These are phyloP conservation scores for Patella vulgata DNA, from an alignment of 1,140 invertebrate species.

Conservation along the genomic window DNA sequence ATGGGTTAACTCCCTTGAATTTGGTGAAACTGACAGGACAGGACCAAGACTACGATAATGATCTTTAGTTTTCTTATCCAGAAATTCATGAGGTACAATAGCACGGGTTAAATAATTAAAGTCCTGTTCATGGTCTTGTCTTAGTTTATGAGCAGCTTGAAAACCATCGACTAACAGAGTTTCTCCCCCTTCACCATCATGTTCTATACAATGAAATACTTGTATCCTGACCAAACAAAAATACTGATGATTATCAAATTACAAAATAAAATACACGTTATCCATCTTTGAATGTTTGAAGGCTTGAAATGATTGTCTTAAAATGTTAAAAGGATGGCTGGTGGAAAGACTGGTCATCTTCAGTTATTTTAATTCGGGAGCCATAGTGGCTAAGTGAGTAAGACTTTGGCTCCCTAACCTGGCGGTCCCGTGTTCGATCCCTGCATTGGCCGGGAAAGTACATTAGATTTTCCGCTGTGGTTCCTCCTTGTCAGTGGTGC, in stretches of 20 bases:
- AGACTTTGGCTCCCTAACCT: too few relatives aligned
- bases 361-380: too few relatives aligned
- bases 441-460: too few relatives aligned
- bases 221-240: slow-evolving; percentile 73
- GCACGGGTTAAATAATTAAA: slow-evolving; percentile 72
- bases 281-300: too few relatives aligned
- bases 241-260: too few relatives aligned
- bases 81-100: slow-evolving; percentile 74
- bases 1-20: slow-evolving; percentile 38
- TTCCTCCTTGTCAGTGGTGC: too few relatives aligned
- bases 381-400: too few relatives aligned
- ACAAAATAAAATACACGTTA: too few relatives aligned
- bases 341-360: too few relatives aligned
- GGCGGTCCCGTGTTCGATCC: too few relatives aligned
- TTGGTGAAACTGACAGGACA: slow-evolving; percentile 40
- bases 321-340: neutral
- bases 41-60: slow-evolving; percentile 41
- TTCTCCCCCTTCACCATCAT: slow-evolving; percentile 74
- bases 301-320: too few relatives aligned
- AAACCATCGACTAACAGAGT: slow-evolving; percentile 78
- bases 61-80: slow-evolving; percentile 44
- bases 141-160: slow-evolving; percentile 72
- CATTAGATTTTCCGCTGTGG: too few relatives aligned
- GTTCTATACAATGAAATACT: slow-evolving; percentile 76
- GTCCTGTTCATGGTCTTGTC: slow-evolving; percentile 67